A percentile compares a stretch with the other conserved stretches of the same genome.
phyloP scores from a whole-genome alignment of 1,140 invertebrate genomes.

The Drosophila azteca region DNA sequence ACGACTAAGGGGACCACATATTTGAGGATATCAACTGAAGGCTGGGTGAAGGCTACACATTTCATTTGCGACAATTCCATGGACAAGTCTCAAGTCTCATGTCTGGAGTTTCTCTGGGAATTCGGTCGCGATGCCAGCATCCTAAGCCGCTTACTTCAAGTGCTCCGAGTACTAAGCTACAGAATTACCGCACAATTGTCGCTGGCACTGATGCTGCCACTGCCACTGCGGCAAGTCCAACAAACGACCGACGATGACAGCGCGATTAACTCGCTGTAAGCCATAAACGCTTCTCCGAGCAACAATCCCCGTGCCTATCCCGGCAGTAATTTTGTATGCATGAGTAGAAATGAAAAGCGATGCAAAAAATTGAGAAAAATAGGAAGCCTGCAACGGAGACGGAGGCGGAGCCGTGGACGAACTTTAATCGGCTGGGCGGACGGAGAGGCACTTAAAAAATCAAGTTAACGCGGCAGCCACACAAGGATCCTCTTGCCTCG shows the following conservation, averaged over 20 bases:
- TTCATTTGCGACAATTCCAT: not conserved
- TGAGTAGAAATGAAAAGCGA: slow-evolving; percentile 71
- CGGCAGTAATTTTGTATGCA: slow-evolving; percentile 78
- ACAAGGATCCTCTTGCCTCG: slow-evolving; percentile 32
- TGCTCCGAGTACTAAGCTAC: slow-evolving; percentile 40
- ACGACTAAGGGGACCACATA: too few species aligned
- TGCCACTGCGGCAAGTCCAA: slow-evolving; percentile 40
- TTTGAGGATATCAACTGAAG: too few species aligned
- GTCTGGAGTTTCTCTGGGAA: not conserved
- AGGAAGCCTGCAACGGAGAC: slow-evolving; percentile 14
- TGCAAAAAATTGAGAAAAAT: slow-evolving; percentile 30
- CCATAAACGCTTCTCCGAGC: slow-evolving; percentile 71
- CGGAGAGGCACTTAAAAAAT: slow-evolving; percentile 76
- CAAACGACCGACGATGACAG: slow-evolving; percentile 66
- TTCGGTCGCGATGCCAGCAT: slow-evolving; percentile 6
- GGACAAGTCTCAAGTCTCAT: slow-evolving; percentile 6
- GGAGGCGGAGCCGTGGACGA: slow-evolving; percentile 1
- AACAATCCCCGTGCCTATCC: slow-evolving; percentile 16
- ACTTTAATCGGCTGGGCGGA: slow-evolving; percentile 53
- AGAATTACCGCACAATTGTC: slow-evolving; percentile 37
- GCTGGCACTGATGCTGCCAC: slow-evolving; percentile 15
- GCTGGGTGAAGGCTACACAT: not conserved
- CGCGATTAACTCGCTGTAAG: slow-evolving; percentile 79
- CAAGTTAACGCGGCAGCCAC: slow-evolving; percentile 66
- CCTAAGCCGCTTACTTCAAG: slow-evolving; percentile 69